Conservation (phyloP, 2,797 vertebrate species). For the Anguilla pacifica region DNA sequence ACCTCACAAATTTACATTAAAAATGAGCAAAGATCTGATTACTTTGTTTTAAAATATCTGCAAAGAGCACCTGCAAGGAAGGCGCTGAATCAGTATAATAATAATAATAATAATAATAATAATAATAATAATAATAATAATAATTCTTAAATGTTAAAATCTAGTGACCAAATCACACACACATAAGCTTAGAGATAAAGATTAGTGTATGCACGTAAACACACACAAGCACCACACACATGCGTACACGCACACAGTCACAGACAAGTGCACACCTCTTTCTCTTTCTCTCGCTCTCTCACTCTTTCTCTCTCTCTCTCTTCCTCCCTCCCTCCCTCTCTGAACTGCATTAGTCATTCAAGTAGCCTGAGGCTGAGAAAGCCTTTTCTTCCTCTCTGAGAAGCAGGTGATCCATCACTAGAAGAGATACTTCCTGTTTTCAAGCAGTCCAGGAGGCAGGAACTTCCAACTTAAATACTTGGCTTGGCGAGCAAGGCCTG, state of each 20-base stretch:
- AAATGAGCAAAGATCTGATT: too few relatives aligned
- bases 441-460: constrained; percentile 79
- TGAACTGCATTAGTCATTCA: constrained; percentile 74
- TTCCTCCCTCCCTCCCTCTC: not conserved
- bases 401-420: constrained; percentile 84
- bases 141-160: too few relatives aligned
- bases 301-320: not conserved
- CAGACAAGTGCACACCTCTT: too few relatives aligned
- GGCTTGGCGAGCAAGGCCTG: constrained; percentile 76
- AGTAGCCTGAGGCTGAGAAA: constrained; percentile 69
- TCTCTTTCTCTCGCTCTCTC: too few relatives aligned
- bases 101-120: too few relatives aligned
- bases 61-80: too few relatives aligned
- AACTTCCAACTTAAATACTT: constrained; percentile 83
- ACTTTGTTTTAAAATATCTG: too few relatives aligned
- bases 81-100: too few relatives aligned
- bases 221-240: not conserved
- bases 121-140: too few relatives aligned
- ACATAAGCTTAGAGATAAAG: too few relatives aligned
- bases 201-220: not conserved
- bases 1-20: too few relatives aligned
- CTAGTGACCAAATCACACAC: too few relatives aligned
- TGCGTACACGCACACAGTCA: not conserved
- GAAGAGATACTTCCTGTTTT: constrained; percentile 92
- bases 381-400: constrained; percentile 71